Conservation (phyloP, 2,888 invertebrate species). For the Drosophila falleni region DNA sequence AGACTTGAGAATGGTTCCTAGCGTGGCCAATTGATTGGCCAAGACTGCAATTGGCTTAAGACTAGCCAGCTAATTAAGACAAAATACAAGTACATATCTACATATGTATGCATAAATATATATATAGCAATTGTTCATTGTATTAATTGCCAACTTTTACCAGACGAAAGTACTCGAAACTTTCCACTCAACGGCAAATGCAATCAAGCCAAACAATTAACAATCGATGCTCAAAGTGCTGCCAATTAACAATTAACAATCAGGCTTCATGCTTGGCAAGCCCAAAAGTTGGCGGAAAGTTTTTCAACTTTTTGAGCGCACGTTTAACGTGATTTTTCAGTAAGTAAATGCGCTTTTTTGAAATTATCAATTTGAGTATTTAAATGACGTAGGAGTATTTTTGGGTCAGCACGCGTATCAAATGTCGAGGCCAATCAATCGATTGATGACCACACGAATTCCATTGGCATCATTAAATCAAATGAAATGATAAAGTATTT, state of each 20-base stretch:
- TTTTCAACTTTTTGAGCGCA: conserved; percentile 3
- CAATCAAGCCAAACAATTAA: conserved; percentile 63
- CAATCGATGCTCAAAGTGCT: conserved; percentile 57
- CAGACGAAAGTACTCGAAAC: conserved; percentile 77
- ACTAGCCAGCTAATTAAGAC: conserved; percentile 27
- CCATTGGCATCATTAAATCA: conserved; percentile 29
- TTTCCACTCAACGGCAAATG: conserved; percentile 45
- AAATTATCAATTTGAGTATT: conserved; percentile 28
- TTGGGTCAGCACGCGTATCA: conserved; percentile 36
- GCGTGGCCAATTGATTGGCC: not conserved
- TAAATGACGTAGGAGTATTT: conserved; percentile 24
- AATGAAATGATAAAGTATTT: conserved; percentile 17
- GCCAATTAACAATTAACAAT: conserved; percentile 74
- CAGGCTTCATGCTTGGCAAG: conserved; percentile 11
- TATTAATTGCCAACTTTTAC: conserved; percentile 55
- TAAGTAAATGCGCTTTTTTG: conserved; percentile 13
- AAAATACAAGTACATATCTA: not conserved
- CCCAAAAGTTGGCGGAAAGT: conserved; percentile 10
- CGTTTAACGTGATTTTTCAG: not conserved
- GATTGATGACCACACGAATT: conserved; percentile 41
- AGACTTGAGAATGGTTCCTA: too few relatives aligned
- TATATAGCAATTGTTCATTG: conserved; percentile 29
- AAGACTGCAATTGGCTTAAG: not conserved
- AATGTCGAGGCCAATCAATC: conserved; percentile 24
- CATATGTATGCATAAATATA: not conserved